Evolutionary conservation across 2,797 vertebrate genomes (phyloP).

Genomic region (Sylvilagus floridanus): DNA sequence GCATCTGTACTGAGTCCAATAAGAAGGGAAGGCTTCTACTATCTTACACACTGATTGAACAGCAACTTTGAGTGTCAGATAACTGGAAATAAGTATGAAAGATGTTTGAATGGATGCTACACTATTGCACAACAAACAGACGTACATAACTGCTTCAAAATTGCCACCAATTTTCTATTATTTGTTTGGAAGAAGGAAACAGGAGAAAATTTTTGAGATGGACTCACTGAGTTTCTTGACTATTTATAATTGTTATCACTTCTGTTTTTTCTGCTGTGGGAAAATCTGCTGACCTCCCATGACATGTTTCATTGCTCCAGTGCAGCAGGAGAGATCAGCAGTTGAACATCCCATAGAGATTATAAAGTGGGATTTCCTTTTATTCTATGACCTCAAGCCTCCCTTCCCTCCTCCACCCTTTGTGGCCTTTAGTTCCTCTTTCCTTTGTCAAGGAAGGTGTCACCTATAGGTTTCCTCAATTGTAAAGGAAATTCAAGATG

Average conservation of each 20-base stretch:
- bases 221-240: neutral
- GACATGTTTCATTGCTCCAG: neutral
- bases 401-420: neutral
- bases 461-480: constrained; percentile 58
- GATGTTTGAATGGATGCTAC: neutral
- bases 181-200: constrained; percentile 6
- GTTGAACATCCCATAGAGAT: neutral
- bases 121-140: neutral
- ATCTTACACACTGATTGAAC: neutral
- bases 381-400: neutral
- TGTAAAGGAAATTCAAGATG: constrained; percentile 65
- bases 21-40: neutral
- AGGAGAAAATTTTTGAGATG: neutral
- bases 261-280: neutral
- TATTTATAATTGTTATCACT: neutral
- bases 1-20: neutral
- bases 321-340: neutral
- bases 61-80: neutral
- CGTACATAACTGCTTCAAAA: neutral
- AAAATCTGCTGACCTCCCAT: neutral
- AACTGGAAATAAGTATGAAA: neutral
- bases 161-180: neutral
- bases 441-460: constrained; percentile 62
- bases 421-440: constrained; percentile 38
- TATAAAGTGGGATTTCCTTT: constrained; percentile 60